Conservation (phyloP, 2,113 vertebrate genomes). For the Podiceps cristatus region DNA sequence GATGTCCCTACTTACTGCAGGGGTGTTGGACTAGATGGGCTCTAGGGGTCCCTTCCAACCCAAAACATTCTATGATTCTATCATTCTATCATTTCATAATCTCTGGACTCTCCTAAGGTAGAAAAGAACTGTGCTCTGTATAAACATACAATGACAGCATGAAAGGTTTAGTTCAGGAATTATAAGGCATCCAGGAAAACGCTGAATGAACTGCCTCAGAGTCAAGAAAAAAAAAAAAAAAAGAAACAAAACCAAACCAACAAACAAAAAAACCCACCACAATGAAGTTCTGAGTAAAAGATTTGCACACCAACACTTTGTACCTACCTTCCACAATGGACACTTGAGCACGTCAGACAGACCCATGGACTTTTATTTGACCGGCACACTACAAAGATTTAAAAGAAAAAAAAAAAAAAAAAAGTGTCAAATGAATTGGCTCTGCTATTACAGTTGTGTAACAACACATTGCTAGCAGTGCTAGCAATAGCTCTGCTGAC, state of each 20-base stretch:
- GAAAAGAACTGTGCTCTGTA: background rate
- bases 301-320: background rate
- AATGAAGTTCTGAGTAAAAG: background rate
- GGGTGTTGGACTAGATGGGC: no score
- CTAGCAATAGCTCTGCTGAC: background rate
- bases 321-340: constrained; percentile 96
- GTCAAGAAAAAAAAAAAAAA: background rate
- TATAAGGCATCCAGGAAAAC: background rate
- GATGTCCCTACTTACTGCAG: no score
- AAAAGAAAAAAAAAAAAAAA: no score
- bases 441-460: background rate
- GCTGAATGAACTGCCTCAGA: background rate
- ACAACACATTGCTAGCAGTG: no score
- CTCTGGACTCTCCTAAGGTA: background rate
- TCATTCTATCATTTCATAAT: background rate
- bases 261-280: no score
- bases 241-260: no score
- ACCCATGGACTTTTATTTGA: constrained; percentile 99
- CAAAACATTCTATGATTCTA: no score
- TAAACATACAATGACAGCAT: background rate
- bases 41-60: no score
- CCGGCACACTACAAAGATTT: constrained; percentile 93
- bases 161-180: background rate
- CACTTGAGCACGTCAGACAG: constrained; percentile 93
- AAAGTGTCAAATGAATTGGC: background rate